Conservation (phyloP, 1,140 invertebrate species). For the Maconellicoccus hirsutus region DNA sequence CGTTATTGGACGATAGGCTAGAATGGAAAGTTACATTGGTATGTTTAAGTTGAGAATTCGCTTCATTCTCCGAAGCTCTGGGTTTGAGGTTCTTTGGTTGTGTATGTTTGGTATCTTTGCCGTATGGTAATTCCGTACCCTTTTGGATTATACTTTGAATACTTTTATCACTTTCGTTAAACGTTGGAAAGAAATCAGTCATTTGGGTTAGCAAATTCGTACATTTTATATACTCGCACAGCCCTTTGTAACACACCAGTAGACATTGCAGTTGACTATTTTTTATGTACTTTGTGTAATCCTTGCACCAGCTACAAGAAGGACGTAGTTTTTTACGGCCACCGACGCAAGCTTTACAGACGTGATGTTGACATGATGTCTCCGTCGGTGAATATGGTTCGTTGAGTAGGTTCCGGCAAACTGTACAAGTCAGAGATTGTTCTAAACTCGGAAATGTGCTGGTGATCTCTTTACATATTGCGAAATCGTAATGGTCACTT, state of each 20-base stretch:
- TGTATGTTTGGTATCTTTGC: not conserved
- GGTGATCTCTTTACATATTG: not conserved
- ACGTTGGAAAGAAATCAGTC: not conserved
- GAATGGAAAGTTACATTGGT: not conserved
- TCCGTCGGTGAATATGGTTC: conserved; percentile 69
- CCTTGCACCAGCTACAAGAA: conserved; percentile 71
- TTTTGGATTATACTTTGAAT: not conserved
- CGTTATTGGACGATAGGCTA: not conserved
- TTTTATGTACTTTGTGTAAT: conserved; percentile 68
- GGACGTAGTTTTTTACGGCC: conserved; percentile 74
- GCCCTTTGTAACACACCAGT: conserved; percentile 74
- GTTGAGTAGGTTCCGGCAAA: conserved; percentile 69
- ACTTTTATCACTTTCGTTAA: not conserved
- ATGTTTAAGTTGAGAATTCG: not conserved
- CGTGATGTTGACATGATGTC: conserved; percentile 76
- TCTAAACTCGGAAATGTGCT: not conserved
- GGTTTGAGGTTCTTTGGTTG: not conserved
- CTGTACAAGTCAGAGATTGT: conserved; percentile 75
- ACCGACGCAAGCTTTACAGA: conserved; percentile 67
- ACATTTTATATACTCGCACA: conserved; percentile 63
- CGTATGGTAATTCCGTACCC: not conserved
- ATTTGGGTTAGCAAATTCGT: not conserved
- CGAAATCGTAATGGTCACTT: not conserved
- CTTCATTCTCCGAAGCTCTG: not conserved
- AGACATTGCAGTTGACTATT: conserved; percentile 68